phyloP scores from a whole-genome alignment of 2,888 invertebrate genomes.

The Fragum whitleyi region DNA sequence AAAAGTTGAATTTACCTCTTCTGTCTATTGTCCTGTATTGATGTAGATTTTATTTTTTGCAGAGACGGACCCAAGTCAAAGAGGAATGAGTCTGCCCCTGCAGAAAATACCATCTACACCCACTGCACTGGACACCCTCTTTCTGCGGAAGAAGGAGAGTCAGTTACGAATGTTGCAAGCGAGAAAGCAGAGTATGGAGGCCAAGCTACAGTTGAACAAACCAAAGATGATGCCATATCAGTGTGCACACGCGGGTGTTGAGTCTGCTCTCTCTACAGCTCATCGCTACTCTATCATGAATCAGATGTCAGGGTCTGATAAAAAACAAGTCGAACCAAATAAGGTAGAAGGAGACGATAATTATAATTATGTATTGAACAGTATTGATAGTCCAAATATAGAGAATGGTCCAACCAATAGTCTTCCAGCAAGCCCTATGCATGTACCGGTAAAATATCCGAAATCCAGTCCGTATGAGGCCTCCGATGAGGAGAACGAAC shows the following conservation, averaged over 20 bases:
- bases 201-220: constrained; percentile 31
- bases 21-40: too few relatives aligned
- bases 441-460: constrained; percentile 48
- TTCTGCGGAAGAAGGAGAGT: neutral
- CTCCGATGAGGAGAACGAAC: constrained; percentile 51
- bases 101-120: constrained; percentile 35
- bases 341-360: constrained; percentile 13
- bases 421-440: constrained; percentile 53
- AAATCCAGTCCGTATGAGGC: constrained; percentile 45
- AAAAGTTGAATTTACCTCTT: too few relatives aligned
- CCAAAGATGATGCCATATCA: constrained; percentile 14
- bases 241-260: neutral
- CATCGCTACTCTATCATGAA: constrained; percentile 15
- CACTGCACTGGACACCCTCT: neutral
- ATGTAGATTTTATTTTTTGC: constrained; percentile 47
- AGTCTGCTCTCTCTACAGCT: neutral
- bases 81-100: constrained; percentile 40
- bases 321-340: constrained; percentile 16
- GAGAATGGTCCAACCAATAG: constrained; percentile 7
- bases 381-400: constrained; percentile 19
- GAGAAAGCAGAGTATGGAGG: neutral
- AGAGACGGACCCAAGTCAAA: constrained; percentile 27
- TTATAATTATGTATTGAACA: constrained; percentile 57
- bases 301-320: constrained; percentile 8
- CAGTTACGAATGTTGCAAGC: neutral